A percentile compares a stretch with the other conserved stretches of the same genome.
These are phyloP conservation scores for Alloscopus bannaensis DNA, from an alignment of 2,888 invertebrate species.

Conservation along the genomic window DNA sequence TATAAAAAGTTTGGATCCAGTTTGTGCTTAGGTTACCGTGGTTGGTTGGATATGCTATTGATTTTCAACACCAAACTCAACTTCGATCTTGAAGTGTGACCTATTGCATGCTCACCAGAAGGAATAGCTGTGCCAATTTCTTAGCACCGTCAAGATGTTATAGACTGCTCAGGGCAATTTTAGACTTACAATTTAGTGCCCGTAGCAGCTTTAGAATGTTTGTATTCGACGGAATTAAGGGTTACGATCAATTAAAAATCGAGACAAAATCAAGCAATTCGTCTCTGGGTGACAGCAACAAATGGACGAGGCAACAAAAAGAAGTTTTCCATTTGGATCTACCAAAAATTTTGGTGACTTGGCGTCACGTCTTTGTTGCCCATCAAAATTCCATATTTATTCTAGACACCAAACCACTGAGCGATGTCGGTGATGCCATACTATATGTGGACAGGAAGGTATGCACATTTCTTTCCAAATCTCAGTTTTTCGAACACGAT, in stretches of 20 bases:
- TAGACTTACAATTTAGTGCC: no score
- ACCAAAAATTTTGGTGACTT: conserved; percentile 43
- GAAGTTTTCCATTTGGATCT: conserved; percentile 40
- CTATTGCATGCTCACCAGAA: no score
- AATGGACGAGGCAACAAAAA: conserved; percentile 40
- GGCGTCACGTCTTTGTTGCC: conserved; percentile 42
- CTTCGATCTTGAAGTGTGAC: no score
- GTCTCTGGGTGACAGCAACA: conserved; percentile 3
- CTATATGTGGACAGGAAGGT: conserved; percentile 27
- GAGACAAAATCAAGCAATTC: not conserved
- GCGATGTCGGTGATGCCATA: conserved; percentile 12
- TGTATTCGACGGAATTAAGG: conserved; percentile 43
- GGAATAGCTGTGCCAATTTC: no score
- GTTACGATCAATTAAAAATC: conserved; percentile 35
- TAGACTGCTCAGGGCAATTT: no score
- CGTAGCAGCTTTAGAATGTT: no score
- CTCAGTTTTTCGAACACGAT: not conserved
- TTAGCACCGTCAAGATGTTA: no score
- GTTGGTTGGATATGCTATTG: no score
- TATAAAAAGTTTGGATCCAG: no score
- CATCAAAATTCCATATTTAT: conserved; percentile 40
- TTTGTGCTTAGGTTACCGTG: no score
- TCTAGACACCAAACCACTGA: conserved; percentile 43
- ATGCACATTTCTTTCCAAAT: no score
- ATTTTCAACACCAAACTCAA: no score